phyloP scores from a whole-genome alignment of 2,113 vertebrate genomes.

The Eudorcas thomsonii region DNA sequence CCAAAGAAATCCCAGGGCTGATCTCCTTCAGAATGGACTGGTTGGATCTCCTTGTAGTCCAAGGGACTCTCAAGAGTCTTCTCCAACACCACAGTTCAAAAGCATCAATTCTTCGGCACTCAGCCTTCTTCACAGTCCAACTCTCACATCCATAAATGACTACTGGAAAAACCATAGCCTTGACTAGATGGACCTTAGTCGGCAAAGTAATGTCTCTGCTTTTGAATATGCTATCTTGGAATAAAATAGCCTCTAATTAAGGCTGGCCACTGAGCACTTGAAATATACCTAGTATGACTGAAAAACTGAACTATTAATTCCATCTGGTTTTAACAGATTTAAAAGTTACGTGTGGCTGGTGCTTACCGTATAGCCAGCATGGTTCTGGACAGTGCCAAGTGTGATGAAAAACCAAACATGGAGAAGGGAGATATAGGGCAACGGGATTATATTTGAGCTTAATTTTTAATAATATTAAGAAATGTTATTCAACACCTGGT shows the following conservation, averaged over 20 bases:
- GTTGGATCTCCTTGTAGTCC: no score
- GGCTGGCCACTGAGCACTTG: neutral
- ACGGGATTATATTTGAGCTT: neutral
- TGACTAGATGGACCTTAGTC: no score
- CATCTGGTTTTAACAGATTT: neutral
- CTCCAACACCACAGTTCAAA: no score
- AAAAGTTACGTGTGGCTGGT: neutral
- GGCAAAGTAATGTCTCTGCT: no score
- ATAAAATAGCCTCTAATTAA: neutral
- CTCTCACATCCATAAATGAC: no score
- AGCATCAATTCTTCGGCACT: fast-evolving
- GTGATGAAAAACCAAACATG: neutral
- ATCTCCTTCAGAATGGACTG: no score
- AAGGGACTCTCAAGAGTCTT: no score
- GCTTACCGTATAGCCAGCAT: neutral
- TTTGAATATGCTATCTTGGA: no score
- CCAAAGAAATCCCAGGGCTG: no score
- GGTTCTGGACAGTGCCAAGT: neutral
- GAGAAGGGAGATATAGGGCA: no score
- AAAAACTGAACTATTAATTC: neutral
- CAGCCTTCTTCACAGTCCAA: no score
- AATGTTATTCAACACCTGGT: neutral
- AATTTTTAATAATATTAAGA: neutral
- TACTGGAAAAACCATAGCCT: no score
- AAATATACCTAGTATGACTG: neutral